Base-by-base conservation (phyloP, 1,140 invertebrate species). In the Ceratitis capitata region DNA sequence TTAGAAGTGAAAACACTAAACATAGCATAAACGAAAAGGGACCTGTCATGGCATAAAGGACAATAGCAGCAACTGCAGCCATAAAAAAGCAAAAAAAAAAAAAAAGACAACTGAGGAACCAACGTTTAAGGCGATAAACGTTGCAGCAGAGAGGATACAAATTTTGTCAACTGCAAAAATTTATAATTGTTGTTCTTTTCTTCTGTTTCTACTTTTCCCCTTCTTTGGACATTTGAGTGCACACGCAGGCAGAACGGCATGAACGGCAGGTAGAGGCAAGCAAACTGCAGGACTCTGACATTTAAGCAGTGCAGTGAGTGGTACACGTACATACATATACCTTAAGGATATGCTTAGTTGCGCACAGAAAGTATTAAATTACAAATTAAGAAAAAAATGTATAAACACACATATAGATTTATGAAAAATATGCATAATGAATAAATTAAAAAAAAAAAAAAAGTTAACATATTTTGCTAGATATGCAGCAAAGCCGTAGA, bases 311-410 rank as follows among this genome's bases (percentile, higher is more conserved):
- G 35, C 35, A 45, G 14, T 1, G n/a, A 1, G 39, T 1, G n/a
- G n/a, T n/a, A n/a, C n/a, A n/a, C n/a, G n/a, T n/a, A n/a, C n/a
- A n/a, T n/a, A n/a, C n/a, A n/a, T n/a, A n/a, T 39, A 35, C 69
- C 39, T 42, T 1, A 47, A 78, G 69, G 69, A 78, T 78, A 78
- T 47, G 69, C 69, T 78, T 45, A 45, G 69, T 39, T 78, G 69
- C 69, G 39, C 69, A 78, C 69, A 78, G 32, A 78, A 78, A 78
- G 39, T 78, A 78, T 78, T 47, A 45, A 78, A 78, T 78, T 78
- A 45, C 69, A 47, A 45, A 45, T 26, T 69, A 3, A 39, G 6
- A 32, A 32, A 61, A 61, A 32, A 61, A 61, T 14, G n/a, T n/a
- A n/a, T n/a, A n/a, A n/a, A n/a, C n/a, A n/a, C n/a, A n/a, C n/a